Evolutionary conservation across 2,113 vertebrate species (phyloP), one percentile per base, ranked within the genome.

Genomic region (Cyanistes caeruleus): DNA sequence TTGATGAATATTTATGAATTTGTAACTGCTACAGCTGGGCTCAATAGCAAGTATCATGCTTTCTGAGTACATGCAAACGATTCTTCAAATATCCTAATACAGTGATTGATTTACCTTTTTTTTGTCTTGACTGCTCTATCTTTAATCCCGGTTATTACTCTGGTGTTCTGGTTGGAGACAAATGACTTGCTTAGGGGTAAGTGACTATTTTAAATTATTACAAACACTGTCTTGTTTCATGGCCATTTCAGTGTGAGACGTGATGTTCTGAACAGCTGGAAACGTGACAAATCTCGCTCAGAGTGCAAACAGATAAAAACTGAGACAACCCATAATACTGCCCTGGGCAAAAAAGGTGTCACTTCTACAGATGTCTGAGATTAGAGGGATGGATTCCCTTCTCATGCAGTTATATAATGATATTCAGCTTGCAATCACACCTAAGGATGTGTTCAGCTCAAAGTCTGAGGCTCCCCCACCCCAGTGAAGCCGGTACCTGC

Each of bases 1-100:
- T 69, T 93, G 75, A 97, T 97, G 87, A 96, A 97, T 97, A 97
- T 97, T 97, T 96, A 97, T 97, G 91, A 94, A 80, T 96, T 91
- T 92, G 83, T 74, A 82, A 63, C 79, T 87, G 74, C 53, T 94
- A 72, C 72, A 94, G 87, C 87, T 73, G 41, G 59, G 70, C 48
- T 85, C 93, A 96, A 95, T 93, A 96, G 87, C 68, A 86, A 97
- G 69, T 81, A 96, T 96, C 70, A 83, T 92, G 77, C 48, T 95
- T 96, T 75, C 70, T 92, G 94, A 93, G 87, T 93, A 53, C 43
- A 96, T 94, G 95, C 87, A 97, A 97, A 96, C 77, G 74, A 96
- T 95, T 95, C 92, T 89, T 95, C 93, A 97, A 77, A 95, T 85
- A 93, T 75, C 83, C 73, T 96, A 95, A 97, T 95, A 53, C n/a